Percentiles rank a stretch among this genome's conserved stretches.
phyloP scores from a whole-genome alignment of 2,797 vertebrate species.

The Yasuhikotakia modesta region DNA sequence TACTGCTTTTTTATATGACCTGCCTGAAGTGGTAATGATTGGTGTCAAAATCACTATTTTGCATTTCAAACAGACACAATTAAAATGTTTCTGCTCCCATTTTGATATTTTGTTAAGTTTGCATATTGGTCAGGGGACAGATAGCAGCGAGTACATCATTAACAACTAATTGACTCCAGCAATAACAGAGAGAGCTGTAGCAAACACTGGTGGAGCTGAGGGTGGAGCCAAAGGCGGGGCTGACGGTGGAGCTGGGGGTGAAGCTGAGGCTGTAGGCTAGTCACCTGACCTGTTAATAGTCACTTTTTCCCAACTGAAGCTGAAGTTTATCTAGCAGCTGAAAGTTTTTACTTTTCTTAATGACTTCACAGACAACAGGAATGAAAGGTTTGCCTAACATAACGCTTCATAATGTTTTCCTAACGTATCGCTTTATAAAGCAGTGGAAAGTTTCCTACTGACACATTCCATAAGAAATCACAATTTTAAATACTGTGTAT shows the following conservation, averaged over 20 bases:
- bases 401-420: not conserved
- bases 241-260: too few species aligned
- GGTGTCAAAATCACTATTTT: not conserved
- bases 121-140: not conserved
- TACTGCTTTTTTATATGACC: too few species aligned
- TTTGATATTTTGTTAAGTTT: not conserved
- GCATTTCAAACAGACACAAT: not conserved
- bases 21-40: conserved; percentile 1
- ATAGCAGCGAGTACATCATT: conserved; percentile 15
- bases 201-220: not conserved
- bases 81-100: not conserved
- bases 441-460: not conserved
- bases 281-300: not conserved
- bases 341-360: not conserved
- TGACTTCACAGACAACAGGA: not conserved
- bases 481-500: not conserved
- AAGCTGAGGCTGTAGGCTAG: not conserved
- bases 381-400: not conserved
- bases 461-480: not conserved
- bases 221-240: too few species aligned
- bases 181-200: conserved; percentile 8
- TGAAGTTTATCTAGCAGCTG: conserved; percentile 11
- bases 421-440: not conserved
- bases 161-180: not conserved
- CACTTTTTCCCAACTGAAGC: not conserved